Conservation (phyloP, 2,113 vertebrate species). For the Callionymus lyra region DNA sequence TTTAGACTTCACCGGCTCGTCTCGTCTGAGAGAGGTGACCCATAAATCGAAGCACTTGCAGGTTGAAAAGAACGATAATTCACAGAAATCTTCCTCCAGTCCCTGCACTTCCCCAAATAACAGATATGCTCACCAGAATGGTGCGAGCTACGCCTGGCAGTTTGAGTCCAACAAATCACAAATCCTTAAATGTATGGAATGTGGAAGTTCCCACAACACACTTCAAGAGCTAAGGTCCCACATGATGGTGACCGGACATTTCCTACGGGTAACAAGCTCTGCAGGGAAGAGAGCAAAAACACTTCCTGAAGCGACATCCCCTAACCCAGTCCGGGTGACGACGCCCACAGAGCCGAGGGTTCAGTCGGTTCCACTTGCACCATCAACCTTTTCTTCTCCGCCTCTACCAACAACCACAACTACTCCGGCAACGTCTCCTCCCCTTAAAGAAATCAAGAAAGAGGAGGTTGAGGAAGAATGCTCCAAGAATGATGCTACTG, state of each 20-base stretch:
- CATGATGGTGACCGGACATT: constrained; percentile 98
- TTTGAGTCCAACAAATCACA: constrained; percentile 92
- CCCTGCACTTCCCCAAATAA: constrained; percentile 78
- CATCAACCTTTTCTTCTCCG: constrained; percentile 79
- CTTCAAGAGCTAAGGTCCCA: constrained; percentile 92
- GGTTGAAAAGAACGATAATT: constrained; percentile 63
- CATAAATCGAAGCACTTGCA: constrained; percentile 70
- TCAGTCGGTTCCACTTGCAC: constrained; percentile 84
- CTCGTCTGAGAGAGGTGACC: constrained; percentile 79
- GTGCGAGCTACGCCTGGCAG: constrained; percentile 86
- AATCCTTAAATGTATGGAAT: constrained; percentile 96
- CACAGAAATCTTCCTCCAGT: constrained; percentile 78
- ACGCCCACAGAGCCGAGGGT: constrained; percentile 80
- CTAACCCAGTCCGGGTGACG: constrained; percentile 51
- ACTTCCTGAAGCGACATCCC: constrained; percentile 73
- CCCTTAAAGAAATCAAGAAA: constrained; percentile 79
- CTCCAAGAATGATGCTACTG: constrained; percentile 58
- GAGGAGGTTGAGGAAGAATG: constrained; percentile 77
- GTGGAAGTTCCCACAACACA: constrained; percentile 89
- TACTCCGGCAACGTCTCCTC: constrained; percentile 64
- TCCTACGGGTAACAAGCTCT: constrained; percentile 86
- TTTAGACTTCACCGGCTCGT: constrained; percentile 78
- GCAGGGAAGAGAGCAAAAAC: constrained; percentile 85
- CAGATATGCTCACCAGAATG: constrained; percentile 86
- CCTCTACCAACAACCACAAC: constrained; percentile 57